Evolutionary conservation across 2,888 invertebrate genomes (phyloP), one percentile per base, ranked within the genome.

Genomic region (Epirrita christyi): DNA sequence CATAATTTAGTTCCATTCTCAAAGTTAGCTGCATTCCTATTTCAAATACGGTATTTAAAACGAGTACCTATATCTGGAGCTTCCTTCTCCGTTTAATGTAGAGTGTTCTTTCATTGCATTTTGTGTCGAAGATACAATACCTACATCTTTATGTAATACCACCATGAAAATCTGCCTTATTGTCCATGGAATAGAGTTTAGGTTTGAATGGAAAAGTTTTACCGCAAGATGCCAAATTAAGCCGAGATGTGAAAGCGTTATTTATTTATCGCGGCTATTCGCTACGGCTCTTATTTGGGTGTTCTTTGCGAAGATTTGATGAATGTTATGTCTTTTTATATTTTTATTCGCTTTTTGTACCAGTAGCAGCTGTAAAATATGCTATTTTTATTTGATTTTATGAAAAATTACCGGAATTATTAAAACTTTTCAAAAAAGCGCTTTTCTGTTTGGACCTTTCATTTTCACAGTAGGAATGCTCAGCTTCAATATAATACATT

Each of bases 191-290:
- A 0, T 37, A 49, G 13, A 45, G 51, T 13, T 40, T 32, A 8
- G 8, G 27, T 43, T 52, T 32, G 27, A 10, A 14, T 28, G 43
- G 10, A 0, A 38, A 11, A 37, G 50, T 42, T 59, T 38, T 44
- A 52, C 55, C 53, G 50, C 55, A 59, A 59, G 64, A 61, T 63
- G 58, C 70, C 62, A 75, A 76, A 77, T 78, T 72, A 72, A 77
- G 71, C 68, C 65, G 68, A 72, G 71, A 71, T 66, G 68, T 55
- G 70, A 63, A 64, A 64, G 60, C 70, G 71, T 73, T 75, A 75
- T 73, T 75, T 75, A 77, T 75, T 73, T 75, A 76, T 68, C 68
- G 72, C 71, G 65, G 70, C 74, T 71, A 70, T 69, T 70, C 66
- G 56, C 52, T 51, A 49, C 64, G 55, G 59, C 55, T 67, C 63